A percentile compares a stretch with the other conserved stretches of the same genome.
Conservation (phyloP, 2,888 invertebrate species). For the Nomada fabriciana region DNA sequence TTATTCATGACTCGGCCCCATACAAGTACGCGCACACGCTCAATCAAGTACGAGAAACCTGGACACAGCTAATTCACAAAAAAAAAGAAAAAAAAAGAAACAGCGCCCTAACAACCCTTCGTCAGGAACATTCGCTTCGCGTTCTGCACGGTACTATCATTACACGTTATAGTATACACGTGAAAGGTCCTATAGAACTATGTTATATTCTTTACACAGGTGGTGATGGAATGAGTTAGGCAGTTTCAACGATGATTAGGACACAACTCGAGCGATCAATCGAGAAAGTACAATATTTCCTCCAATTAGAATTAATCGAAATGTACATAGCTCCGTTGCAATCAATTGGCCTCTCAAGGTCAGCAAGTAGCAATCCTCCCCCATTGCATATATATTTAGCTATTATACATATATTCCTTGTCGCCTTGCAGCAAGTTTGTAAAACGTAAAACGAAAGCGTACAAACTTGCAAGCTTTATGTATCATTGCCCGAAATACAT, state of each 20-base stretch:
- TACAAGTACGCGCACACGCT: conserved; percentile 38
- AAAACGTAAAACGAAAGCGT: not conserved
- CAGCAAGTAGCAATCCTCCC: not conserved
- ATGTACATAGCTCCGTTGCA: not conserved
- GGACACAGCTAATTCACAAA: conserved; percentile 61
- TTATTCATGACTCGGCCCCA: conserved; percentile 53
- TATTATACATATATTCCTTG: too few species aligned
- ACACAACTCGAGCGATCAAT: conserved; percentile 48
- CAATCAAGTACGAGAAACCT: conserved; percentile 49
- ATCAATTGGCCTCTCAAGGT: not conserved
- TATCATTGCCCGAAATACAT: not conserved
- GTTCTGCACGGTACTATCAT: conserved; percentile 44
- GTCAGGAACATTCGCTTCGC: conserved; percentile 61
- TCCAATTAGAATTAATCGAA: conserved; percentile 5
- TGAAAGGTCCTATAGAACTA: conserved; percentile 29
- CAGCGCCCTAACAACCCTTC: conserved; percentile 42
- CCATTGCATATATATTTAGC: not conserved
- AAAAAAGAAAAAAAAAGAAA: conserved; percentile 2
- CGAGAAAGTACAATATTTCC: conserved; percentile 34
- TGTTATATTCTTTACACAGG: conserved; percentile 17
- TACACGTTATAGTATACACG: conserved; percentile 56
- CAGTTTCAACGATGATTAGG: conserved; percentile 62
- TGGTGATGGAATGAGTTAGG: conserved; percentile 60
- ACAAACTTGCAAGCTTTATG: not conserved
- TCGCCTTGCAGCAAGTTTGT: too few species aligned